Percentiles rank a stretch among this genome's conserved stretches.
Conservation (phyloP, 2,888 invertebrate species). For the Heliconius erato region DNA sequence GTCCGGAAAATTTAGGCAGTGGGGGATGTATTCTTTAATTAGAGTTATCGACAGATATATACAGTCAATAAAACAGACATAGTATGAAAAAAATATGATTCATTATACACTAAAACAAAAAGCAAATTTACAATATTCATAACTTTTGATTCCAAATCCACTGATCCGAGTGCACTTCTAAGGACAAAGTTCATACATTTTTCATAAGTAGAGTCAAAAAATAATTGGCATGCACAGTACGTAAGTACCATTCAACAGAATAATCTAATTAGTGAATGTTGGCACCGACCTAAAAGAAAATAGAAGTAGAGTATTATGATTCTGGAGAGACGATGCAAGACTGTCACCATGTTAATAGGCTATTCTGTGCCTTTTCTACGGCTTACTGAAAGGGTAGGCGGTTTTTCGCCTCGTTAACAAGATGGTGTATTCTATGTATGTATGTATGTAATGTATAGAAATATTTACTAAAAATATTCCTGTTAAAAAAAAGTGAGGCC, state of each 20-base stretch:
- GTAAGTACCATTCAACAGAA: conserved; percentile 48
- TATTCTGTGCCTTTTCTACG: conserved; percentile 75
- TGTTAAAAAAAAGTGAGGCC: no score
- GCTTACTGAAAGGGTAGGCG: conserved; percentile 78
- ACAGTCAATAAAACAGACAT: not conserved
- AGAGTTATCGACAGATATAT: no score
- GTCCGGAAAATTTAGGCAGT: no score
- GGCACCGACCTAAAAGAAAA: conserved; percentile 63
- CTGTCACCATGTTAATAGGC: conserved; percentile 80
- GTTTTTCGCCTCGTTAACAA: conserved; percentile 80
- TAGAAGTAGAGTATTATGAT: conserved; percentile 82
- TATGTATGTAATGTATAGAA: not conserved
- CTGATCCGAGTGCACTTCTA: not conserved
- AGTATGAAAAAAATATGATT: not conserved
- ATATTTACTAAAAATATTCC: no score
- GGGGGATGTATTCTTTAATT: no score
- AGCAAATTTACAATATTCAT: not conserved
- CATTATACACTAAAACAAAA: not conserved
- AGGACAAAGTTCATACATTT: conserved; percentile 8
- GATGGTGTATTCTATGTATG: not conserved
- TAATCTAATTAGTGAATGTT: conserved; percentile 75
- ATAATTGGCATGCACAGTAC: conserved; percentile 30
- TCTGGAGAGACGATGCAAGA: conserved; percentile 70
- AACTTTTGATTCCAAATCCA: not conserved
- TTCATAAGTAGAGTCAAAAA: conserved; percentile 28